Conservation (phyloP, 2,113 vertebrate species). For the Podiceps cristatus region DNA sequence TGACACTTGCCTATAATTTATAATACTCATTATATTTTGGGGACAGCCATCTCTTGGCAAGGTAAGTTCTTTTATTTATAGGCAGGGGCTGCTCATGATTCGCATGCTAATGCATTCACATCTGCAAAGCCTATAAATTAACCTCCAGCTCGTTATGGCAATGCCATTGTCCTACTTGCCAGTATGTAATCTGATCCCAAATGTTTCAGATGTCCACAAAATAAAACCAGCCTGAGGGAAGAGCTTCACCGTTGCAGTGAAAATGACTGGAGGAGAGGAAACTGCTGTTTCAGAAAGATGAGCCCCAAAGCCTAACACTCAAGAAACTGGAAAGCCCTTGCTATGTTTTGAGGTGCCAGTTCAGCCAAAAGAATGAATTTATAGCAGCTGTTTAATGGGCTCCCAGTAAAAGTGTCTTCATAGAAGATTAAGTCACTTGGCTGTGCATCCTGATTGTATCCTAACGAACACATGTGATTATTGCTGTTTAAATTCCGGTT, state of each 20-base stretch:
- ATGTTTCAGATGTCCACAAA: constrained; percentile 26
- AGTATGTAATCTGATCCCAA: constrained; percentile 21
- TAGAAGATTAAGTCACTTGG: not conserved
- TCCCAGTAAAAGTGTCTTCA: not conserved
- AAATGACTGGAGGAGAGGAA: not conserved
- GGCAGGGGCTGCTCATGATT: constrained; percentile 10
- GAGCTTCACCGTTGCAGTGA: not conserved
- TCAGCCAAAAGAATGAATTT: not conserved
- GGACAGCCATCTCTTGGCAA: constrained; percentile 22
- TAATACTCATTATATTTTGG: constrained; percentile 25
- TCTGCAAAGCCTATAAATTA: constrained; percentile 65
- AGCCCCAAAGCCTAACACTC: not conserved
- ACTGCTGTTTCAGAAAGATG: not conserved
- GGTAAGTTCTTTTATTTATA: constrained; percentile 61
- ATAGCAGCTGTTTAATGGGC: not conserved
- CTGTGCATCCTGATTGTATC: not conserved
- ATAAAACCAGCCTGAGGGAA: constrained; percentile 8
- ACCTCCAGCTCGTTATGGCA: constrained; percentile 13
- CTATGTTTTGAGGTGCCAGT: not conserved
- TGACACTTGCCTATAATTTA: constrained; percentile 42
- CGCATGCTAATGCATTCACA: constrained; percentile 44
- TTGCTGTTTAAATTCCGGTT: not conserved
- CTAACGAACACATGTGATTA: not conserved
- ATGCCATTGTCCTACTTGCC: constrained; percentile 36
- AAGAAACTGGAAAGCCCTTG: not conserved